Base-by-base conservation (phyloP, 1,140 invertebrate genomes). In the Diachasmimorpha longicaudata region DNA sequence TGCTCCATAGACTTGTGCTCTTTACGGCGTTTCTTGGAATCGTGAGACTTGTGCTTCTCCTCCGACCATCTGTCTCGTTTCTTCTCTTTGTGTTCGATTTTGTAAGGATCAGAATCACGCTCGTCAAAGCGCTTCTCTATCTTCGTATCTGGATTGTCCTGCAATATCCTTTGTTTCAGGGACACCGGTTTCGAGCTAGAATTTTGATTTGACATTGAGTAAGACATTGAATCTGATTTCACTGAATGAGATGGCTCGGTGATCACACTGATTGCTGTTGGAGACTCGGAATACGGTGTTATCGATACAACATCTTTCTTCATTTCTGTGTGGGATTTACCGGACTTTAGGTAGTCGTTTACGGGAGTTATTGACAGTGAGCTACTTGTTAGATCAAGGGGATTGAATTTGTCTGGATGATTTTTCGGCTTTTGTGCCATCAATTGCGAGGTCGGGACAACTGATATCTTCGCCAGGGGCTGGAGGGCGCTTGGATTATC, bases 301-400 rank as follows among this genome's bases (percentile, higher is more conserved):
- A 88, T 88, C 19, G 86, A 88, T 31, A 87, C 83, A 44, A 86
- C 79, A 67, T 88, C 87, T 55, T 87, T 88, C 31, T 85, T 86
- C 37, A 79, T 67, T 37, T 88, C 87, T 2, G 46, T 63, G 3
- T 25, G 77, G 4, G 74, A 31, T 52, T 87, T 87, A 0, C 16
- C 58, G 3, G 42, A 21, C 37, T 87, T 88, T 23, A 84, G 84
- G 67, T 80, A 85, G 67, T 88, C 87, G 46, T 85, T 88, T 5
- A 88, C 86, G 0, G 85, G 87, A 0, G 87, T 88, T 67, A 88
- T 88, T 13, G 86, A 87, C 4, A 88, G 73, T 21, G 86, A 86
- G 72, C 80, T 85, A 70, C 81, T 84, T 16, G 81, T 83, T 63
- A 86, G 68, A 66, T 86, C 83, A 79, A 86, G 83, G 13, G 84